Conservation (phyloP, 2,113 vertebrate genomes). For the Blennius ocellaris region DNA sequence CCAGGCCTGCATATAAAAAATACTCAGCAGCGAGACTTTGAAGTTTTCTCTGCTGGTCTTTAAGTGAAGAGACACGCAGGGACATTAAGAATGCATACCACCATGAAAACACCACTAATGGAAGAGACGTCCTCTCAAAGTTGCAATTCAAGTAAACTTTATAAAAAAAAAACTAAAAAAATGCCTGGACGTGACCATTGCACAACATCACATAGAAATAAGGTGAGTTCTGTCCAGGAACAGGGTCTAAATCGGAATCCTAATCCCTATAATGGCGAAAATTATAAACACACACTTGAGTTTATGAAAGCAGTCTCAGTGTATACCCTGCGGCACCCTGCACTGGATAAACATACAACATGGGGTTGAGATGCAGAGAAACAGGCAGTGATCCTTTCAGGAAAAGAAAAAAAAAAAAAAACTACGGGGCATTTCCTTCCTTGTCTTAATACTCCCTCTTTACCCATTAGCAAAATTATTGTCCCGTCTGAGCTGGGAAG, state of each 20-base stretch:
- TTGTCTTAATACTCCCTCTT: constrained; percentile 41
- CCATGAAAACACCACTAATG: neutral
- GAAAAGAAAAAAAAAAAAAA: neutral
- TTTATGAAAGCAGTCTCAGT: too few relatives aligned
- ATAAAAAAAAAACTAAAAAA: too few relatives aligned
- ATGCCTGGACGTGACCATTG: too few relatives aligned
- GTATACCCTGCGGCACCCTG: too few relatives aligned
- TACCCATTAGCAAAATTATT: constrained; percentile 53
- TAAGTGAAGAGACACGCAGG: constrained; percentile 41
- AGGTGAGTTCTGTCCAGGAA: constrained; percentile 1
- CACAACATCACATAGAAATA: neutral
- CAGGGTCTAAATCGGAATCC: neutral
- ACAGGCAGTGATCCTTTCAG: constrained; percentile 9
- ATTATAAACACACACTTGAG: too few relatives aligned
- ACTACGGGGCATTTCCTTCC: constrained; percentile 57
- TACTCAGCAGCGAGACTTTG: constrained; percentile 71
- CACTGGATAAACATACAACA: too few relatives aligned
- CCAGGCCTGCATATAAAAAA: constrained; percentile 79
- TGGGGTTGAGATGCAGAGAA: constrained; percentile 31
- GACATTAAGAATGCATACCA: neutral
- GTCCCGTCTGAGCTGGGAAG: constrained; percentile 58
- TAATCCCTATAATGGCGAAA: neutral
- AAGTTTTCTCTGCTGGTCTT: constrained; percentile 67
- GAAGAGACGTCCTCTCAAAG: neutral
- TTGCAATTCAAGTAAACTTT: neutral